Evolutionary conservation across 2,113 vertebrate species (phyloP).

Genomic region (Mugil cephalus): DNA sequence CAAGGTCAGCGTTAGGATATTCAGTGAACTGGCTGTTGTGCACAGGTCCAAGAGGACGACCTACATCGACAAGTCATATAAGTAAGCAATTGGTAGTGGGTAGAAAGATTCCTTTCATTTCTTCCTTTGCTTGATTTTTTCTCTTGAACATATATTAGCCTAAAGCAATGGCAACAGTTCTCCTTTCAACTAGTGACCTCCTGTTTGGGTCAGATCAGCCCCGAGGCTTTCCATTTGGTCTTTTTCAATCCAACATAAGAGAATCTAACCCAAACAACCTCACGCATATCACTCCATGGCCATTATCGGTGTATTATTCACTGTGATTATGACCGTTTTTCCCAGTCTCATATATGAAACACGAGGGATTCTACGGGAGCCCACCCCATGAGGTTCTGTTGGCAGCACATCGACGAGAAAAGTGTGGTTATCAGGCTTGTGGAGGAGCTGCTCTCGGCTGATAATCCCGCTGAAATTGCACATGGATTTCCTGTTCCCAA

Average conservation of each 20-base stretch:
- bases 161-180: slow-evolving; percentile 24
- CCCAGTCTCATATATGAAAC: slow-evolving; percentile 21
- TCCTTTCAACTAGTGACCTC: slow-evolving; percentile 47
- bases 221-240: slow-evolving; percentile 17
- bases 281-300: slow-evolving; percentile 10
- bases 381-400: slow-evolving; percentile 35
- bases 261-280: neutral
- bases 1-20: neutral
- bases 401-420: slow-evolving; percentile 51
- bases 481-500: slow-evolving; percentile 77
- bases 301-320: slow-evolving; percentile 11
- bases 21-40: slow-evolving; percentile 11
- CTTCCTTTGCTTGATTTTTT: neutral
- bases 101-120: neutral
- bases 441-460: slow-evolving; percentile 69
- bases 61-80: neutral
- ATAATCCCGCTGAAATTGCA: slow-evolving; percentile 78
- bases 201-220: slow-evolving; percentile 17
- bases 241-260: slow-evolving; percentile 8
- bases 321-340: slow-evolving; percentile 43
- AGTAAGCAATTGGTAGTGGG: neutral
- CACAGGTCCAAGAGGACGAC: neutral
- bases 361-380: slow-evolving; percentile 8
- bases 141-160: slow-evolving; percentile 1
- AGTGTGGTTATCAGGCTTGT: slow-evolving; percentile 55